A percentile compares a stretch with the other conserved stretches of the same genome.
Evolutionary conservation across 2,113 vertebrate genomes (phyloP).

Genomic region (Steatornis caripensis): DNA sequence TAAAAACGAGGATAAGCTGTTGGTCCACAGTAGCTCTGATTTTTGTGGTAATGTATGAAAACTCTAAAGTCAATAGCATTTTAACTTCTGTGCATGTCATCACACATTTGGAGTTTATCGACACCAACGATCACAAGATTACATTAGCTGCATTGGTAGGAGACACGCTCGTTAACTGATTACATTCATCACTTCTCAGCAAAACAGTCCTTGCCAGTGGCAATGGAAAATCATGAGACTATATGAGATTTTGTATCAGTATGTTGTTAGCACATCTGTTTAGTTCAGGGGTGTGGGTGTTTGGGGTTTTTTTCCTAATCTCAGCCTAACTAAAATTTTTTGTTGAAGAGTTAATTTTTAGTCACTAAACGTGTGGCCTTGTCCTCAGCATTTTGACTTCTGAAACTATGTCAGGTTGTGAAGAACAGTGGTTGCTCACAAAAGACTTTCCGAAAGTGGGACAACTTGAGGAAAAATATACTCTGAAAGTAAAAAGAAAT

Average conservation of each 20-base stretch:
- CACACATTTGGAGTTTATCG: not conserved
- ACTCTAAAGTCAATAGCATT: not conserved
- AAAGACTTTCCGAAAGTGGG: not conserved
- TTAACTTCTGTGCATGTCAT: rapidly evolving
- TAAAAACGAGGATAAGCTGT: not conserved
- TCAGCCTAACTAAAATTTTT: not conserved
- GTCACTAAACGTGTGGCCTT: not conserved
- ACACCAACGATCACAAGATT: not conserved
- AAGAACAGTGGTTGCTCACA: not conserved
- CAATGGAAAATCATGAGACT: not conserved
- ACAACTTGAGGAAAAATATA: not conserved
- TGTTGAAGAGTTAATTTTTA: not conserved
- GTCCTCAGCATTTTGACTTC: not conserved
- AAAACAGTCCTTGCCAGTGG: not conserved
- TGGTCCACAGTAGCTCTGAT: not conserved
- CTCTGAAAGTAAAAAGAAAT: not conserved
- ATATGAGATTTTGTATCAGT: not conserved
- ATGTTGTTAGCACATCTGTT: not conserved
- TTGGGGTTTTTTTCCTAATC: not conserved
- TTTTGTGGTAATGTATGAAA: not conserved
- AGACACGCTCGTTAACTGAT: not conserved
- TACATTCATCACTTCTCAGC: not conserved
- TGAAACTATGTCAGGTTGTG: not conserved
- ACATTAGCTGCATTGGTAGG: not conserved
- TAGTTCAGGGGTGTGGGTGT: not conserved